phyloP scores from a whole-genome alignment of 2,888 invertebrate species.

The Spisula subtruncata region DNA sequence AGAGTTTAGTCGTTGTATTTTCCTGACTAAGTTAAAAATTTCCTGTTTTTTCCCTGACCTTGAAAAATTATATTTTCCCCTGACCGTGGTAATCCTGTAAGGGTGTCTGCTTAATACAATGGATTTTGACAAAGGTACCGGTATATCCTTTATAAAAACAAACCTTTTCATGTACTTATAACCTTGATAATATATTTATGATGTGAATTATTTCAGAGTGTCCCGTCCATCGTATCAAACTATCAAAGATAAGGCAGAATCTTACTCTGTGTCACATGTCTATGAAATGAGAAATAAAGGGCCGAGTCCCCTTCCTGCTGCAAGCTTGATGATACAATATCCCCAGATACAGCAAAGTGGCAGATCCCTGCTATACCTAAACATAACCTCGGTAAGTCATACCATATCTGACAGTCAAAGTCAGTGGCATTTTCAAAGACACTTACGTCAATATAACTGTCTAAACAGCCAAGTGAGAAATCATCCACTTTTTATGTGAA shows the following conservation, averaged over 20 bases:
- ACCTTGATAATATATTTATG: no score
- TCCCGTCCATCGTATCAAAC: constrained; percentile 60
- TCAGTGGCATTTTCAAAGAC: neutral
- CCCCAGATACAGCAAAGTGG: constrained; percentile 61
- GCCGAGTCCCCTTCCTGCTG: constrained; percentile 60
- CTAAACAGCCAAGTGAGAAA: no score
- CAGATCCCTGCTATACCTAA: constrained; percentile 50
- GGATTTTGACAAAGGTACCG: no score
- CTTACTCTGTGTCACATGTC: constrained; percentile 47
- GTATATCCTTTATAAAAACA: no score
- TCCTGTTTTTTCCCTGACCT: no score
- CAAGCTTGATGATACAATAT: constrained; percentile 57
- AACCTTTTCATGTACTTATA: neutral
- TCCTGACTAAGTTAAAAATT: no score
- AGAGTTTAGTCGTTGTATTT: no score
- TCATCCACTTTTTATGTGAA: no score
- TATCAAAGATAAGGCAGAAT: constrained; percentile 3
- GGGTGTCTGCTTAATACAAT: no score
- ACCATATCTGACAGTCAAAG: neutral
- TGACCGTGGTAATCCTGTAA: no score
- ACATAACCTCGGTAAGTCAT: constrained; percentile 62
- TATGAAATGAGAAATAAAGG: constrained; percentile 63
- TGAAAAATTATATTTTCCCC: no score
- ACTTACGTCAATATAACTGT: no score
- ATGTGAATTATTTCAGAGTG: constrained; percentile 57